phyloP scores from a whole-genome alignment of 2,888 invertebrate species.

The Yponomeuta plumbellus region DNA sequence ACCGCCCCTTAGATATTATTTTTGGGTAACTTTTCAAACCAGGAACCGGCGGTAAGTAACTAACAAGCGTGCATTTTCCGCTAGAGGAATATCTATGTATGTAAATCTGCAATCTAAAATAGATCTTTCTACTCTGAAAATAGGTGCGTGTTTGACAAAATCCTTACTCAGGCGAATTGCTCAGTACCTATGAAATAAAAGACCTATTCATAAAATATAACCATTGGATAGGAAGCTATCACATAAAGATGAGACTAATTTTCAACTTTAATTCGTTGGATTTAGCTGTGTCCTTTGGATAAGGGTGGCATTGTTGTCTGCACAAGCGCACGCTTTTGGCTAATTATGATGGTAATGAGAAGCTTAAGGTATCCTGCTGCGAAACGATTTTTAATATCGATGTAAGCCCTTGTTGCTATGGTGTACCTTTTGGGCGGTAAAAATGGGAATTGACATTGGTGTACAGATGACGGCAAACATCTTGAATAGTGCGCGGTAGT shows the following conservation, averaged over 20 bases:
- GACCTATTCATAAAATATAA: constrained; percentile 48
- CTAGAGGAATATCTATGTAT: too few relatives aligned
- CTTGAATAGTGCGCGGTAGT: too few relatives aligned
- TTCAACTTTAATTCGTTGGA: neutral
- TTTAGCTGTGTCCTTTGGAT: neutral
- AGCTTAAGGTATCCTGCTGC: constrained; percentile 37
- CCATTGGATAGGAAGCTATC: constrained; percentile 33
- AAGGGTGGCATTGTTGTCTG: neutral
- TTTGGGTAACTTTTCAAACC: too few relatives aligned
- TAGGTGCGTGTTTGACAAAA: too few relatives aligned
- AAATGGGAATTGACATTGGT: neutral
- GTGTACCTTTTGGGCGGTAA: neutral
- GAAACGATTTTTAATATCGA: constrained; percentile 41
- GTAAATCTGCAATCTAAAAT: too few relatives aligned
- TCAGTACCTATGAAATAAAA: constrained; percentile 8
- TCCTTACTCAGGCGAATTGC: neutral
- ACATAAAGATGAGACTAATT: constrained; percentile 12
- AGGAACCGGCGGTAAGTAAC: too few relatives aligned
- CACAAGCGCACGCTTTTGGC: constrained; percentile 44
- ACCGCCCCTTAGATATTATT: too few relatives aligned
- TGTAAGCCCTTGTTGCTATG: constrained; percentile 26
- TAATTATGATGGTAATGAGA: constrained; percentile 60
- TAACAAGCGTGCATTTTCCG: too few relatives aligned
- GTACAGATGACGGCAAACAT: neutral
- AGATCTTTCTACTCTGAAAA: too few relatives aligned